These are phyloP conservation scores for Muscidifurax raptorellus DNA, from an alignment of 1,140 invertebrate genomes.

Conservation along the genomic window DNA sequence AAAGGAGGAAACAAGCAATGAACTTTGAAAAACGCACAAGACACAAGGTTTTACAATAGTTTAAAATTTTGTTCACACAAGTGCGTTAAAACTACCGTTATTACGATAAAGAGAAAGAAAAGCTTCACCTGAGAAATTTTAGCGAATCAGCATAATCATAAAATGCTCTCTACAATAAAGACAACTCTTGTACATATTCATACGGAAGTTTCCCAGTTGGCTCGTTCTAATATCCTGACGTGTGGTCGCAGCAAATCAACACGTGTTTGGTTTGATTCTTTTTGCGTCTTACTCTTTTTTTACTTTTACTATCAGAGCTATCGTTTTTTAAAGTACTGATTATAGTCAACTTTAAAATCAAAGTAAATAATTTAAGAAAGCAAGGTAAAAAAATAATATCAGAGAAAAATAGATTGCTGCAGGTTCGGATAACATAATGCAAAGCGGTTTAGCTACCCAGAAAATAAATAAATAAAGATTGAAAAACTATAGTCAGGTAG, in stretches of 20 bases:
- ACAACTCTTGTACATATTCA: conserved; percentile 17
- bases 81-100: conserved; percentile 38
- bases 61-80: conserved; percentile 2
- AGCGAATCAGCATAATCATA: conserved; percentile 43
- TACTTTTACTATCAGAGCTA: background rate
- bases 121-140: conserved; percentile 54
- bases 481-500: background rate
- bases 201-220: conserved; percentile 56
- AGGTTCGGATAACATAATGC: conserved; percentile 59
- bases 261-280: conserved; percentile 60
- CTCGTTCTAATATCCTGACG: conserved; percentile 57
- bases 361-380: background rate
- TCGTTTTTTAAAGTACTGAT: conserved; percentile 14
- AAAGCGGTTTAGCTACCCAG: conserved; percentile 54
- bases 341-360: background rate
- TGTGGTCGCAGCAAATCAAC: conserved; percentile 74
- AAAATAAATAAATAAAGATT: conserved; percentile 15
- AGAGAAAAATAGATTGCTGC: conserved; percentile 11
- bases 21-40: conserved; percentile 12
- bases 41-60: conserved; percentile 15
- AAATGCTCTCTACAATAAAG: conserved; percentile 33
- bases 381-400: conserved; percentile 28
- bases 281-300: conserved; percentile 43
- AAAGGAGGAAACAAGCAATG: background rate
- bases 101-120: conserved; percentile 43